These are phyloP conservation scores for Luperina nickerlii DNA, from an alignment of 2,888 invertebrate genomes.

Conservation along the genomic window DNA sequence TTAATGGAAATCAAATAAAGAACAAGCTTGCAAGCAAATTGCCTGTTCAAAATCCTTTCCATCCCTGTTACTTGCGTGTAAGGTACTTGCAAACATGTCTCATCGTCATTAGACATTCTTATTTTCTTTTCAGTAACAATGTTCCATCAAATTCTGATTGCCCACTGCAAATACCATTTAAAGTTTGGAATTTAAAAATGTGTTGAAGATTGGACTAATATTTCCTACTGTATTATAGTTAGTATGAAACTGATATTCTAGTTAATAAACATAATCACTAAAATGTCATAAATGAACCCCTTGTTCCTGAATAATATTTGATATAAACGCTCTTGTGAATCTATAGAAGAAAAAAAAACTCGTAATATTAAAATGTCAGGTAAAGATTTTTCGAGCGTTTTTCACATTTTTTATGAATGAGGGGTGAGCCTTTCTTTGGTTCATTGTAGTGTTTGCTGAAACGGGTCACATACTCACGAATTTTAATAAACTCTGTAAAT, in stretches of 20 bases:
- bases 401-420: conserved; percentile 48
- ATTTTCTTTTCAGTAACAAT: neutral
- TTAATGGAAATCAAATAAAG: neutral
- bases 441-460: conserved; percentile 62
- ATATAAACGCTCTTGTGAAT: conserved; percentile 37
- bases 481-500: conserved; percentile 36
- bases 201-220: conserved; percentile 67
- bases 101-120: neutral
- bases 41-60: neutral
- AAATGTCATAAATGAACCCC: conserved; percentile 76
- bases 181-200: conserved; percentile 62
- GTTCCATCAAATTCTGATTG: conserved; percentile 8
- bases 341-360: conserved; percentile 7
- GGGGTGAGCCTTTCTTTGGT: conserved; percentile 56
- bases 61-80: neutral
- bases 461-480: conserved; percentile 22
- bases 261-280: conserved; percentile 77
- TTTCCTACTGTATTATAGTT: conserved; percentile 73
- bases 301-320: conserved; percentile 48
- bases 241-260: conserved; percentile 70
- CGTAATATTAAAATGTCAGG: conserved; percentile 45
- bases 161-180: conserved; percentile 48
- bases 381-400: conserved; percentile 38
- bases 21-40: neutral
- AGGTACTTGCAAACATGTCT: neutral